Evolutionary conservation across 92 coral and sea anemone genomes (phyloP), one percentile per base, ranked within the genome.

Genomic region (Siderastrea radians): DNA sequence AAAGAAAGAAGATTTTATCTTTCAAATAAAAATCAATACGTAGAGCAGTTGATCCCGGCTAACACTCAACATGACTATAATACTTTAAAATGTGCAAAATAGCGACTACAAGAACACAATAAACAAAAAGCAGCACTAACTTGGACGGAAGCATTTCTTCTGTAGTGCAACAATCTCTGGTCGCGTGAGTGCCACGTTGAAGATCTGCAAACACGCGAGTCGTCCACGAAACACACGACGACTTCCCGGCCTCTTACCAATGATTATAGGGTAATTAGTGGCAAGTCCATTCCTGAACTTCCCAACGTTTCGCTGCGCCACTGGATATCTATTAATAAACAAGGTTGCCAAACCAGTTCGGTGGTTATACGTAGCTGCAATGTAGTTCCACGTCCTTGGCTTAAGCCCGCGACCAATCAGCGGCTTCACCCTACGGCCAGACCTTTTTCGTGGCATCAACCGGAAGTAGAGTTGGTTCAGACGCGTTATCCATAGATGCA

Each of bases 251-350:
- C 67, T 87, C 47, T 74, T 79, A 68, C 94, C 94, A 57, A 91
- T 88, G 43, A 88, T 87, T 50, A 95, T 91, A 61, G 98, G 94
- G 3, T 92, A 87, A 75, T 95, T 91, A 38, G 99, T 96, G 55
- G 98, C 98, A 49, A 96, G 94, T 48, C 95, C 91, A 65, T 57
- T 67, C 59, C 77, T 59, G 84, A 94, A 89, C 84, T 88, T 90
- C 46, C 94, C 95, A 48, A 96, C 84, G 44, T 87, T 90, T 19
- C 90, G 80, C 11, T 93, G 96, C 77, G 81, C 89, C n/a, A 96
- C 88, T 65, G 96, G 96, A 46, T 62, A 50, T 58, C 92, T 87
- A 79, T 94, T 92, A 44, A 84, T 79, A 94, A 93, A 96, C 73
- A 96, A 81, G 12, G 93, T 91, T 15, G 97, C 99, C 62, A 77